A percentile compares a stretch with the other conserved stretches of the same genome.
phyloP scores from a whole-genome alignment of 2,888 invertebrate species.

The Parnassius glacialis region DNA sequence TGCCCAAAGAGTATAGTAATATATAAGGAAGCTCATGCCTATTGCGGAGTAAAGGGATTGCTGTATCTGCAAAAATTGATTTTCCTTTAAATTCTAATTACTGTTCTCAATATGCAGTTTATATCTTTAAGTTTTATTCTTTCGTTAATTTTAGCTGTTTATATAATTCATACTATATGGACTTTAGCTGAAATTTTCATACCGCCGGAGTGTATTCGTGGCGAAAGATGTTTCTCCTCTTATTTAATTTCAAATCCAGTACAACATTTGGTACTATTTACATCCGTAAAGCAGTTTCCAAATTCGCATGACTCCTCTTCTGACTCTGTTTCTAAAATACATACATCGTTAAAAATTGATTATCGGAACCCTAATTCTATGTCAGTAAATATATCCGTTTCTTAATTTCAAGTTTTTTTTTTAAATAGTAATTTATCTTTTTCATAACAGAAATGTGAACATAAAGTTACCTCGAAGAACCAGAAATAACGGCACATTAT shows the following conservation, averaged over 20 bases:
- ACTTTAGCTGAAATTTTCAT: conserved; percentile 87
- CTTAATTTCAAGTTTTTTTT: conserved; percentile 11
- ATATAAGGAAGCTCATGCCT: too few relatives aligned
- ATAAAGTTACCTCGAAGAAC: conserved; percentile 87
- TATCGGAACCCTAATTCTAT: conserved; percentile 75
- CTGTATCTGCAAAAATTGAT: too few relatives aligned
- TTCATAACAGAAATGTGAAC: conserved; percentile 79
- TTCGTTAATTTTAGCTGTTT: conserved; percentile 83
- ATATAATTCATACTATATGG: conserved; percentile 88
- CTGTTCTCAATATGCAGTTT: conserved; percentile 58
- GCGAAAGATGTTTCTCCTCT: conserved; percentile 85
- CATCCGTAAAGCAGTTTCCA: conserved; percentile 82
- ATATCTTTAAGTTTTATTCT: conserved; percentile 83
- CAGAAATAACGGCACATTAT: conserved; percentile 91
- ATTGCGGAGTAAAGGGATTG: too few relatives aligned
- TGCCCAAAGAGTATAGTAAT: too few relatives aligned
- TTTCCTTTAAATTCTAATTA: conserved; percentile 18
- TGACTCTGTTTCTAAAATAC: conserved; percentile 77
- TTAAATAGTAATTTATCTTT: conserved; percentile 14
- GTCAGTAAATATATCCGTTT: conserved; percentile 46
- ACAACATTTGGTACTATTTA: conserved; percentile 85
- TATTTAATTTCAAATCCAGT: conserved; percentile 85
- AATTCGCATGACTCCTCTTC: conserved; percentile 66
- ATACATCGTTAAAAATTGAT: conserved; percentile 83
- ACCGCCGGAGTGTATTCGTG: conserved; percentile 84